Base-by-base conservation (phyloP, 2,113 vertebrate genomes). In the Hyaena hyaena region DNA sequence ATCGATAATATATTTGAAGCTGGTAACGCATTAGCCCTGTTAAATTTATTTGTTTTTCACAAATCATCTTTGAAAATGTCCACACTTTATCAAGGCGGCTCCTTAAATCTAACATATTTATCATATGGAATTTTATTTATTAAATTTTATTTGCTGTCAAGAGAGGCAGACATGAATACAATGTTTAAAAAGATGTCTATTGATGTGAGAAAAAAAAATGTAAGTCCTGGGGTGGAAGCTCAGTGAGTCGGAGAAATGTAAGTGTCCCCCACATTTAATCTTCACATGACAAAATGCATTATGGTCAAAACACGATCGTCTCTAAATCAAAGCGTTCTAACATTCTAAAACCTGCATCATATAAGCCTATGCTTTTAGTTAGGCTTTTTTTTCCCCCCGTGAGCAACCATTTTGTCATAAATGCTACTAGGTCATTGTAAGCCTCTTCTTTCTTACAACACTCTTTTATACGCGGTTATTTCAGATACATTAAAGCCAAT, bases 221-320 rank as follows among this genome's bases (percentile, higher is more conserved):
- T 97, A 97, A 98, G 98, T 98, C 93, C 86, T 98, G 97, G 98
- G 98, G 97, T 98, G 96, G 98, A 98, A 98, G 98, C 98, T 98
- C 98, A 97, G 98, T 98, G 98, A 98, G 98, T 98, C 98, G 98
- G 98, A 98, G 98, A 99, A 98, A 99, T 98, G 98, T 98, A 98
- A 99, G 98, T 96, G 90, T 98, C 98, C 97, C 94, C 93, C 98
- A 96, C 96, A 96, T 98, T 99, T 98, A 98, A 98, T 99, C 99
- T 98, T 98, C 98, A 98, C 97, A 98, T 99, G 99, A 99, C 98
- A 98, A 98, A 98, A 98, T 98, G 98, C 98, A 99, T 99, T 98
- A 99, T 98, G 98, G 98, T 99, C 98, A 99, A 98, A 99, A 98
- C 90, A 98, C 98, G 98, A 98, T 98, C 94, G 83, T 98, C 97